Base-by-base conservation (phyloP, 1,140 invertebrate species). In the Drosophila gunungcola region DNA sequence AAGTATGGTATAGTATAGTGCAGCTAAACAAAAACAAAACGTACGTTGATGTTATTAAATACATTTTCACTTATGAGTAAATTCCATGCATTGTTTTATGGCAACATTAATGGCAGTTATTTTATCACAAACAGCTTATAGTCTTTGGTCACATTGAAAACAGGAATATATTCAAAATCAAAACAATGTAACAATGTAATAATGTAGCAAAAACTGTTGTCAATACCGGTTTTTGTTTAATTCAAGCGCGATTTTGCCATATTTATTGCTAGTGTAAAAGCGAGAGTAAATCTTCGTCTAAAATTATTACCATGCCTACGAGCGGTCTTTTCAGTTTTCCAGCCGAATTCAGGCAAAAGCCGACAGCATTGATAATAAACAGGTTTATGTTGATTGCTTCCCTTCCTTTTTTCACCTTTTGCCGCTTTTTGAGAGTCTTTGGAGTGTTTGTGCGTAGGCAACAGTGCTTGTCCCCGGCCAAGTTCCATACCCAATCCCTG, bases 401-500 rank as follows among this genome's bases (percentile, higher is more conserved):
- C 51, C 45, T 75, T 34, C 36, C 32, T 43, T 55, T 74, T 48
- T 52, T 38, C 39, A 34, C 25, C 36, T 53, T 52, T 39, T 49
- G 49, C 49, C 12, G 46, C 25, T 46, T 34, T 68, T 52, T 38
- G 48, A 68, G 45, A 21, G 29, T 29, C 49, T 72, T 41, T 49
- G 27, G 42, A 48, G 53, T 39, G 63, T 39, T 39, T 48, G 61
- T 72, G 68, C 65, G 65, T 72, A 72, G 64, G 43, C 52, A 38
- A 36, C 42, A 45, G 41, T 21, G 16, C 16, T 21, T 21, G 16
- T 68, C 57, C 51, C 58, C 52, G 49, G 39, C 52, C 51, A 62
- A 63, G 39, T 51, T 55, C 69, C 70, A 74, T 57, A 57, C 78
- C 69, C 78, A 86, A 78, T 86, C 75, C 61, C 78, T 82, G 78